Base-by-base conservation (phyloP, 2,888 invertebrate species). In the Leptinotarsa juncta region DNA sequence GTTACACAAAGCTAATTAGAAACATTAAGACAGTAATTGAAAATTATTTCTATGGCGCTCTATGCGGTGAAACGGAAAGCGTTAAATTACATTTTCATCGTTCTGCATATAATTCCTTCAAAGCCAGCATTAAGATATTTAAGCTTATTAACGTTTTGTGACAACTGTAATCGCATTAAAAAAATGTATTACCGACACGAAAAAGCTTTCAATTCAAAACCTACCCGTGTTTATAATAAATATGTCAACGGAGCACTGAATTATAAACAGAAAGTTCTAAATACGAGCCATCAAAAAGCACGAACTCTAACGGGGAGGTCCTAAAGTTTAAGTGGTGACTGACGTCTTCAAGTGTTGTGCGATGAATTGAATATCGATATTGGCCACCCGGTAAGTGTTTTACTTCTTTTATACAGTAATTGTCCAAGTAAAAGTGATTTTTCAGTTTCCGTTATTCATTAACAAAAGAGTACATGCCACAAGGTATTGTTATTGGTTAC, bases 111-210 rank as follows among this genome's bases (percentile, higher is more conserved):
- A 65, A 71, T 65, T 74, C 67, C 65, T 53, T 65, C 68, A 71
- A 68, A 74, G 62, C 65, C 65, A 20, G 67, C 55, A 75, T 75
- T 72, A 72, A 75, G 75, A 75, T 65, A 69, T 71, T 75, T 75
- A 73, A 72, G 75, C 75, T 72, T 72, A 75, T 75, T 75, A 75
- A 72, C 75, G 48, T 70, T 70, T 70, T 75, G 72, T 75, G 75
- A 75, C 75, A 75, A 72, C 72, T 55, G 67, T 75, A 75, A 75
- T 75, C 72, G 72, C 68, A 73, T 75, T 75, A 75, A 67, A 67
- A 74, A 69, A 72, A 72, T 72, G 72, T 48, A 66, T 67, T 72
- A 72, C 72, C 68, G 49, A 69, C 68, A 69, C 72, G 72, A 72
- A 73, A 70, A 75, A 42, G 72, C 67, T 67, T 72, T 75, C 75